Conservation (phyloP, 2,113 vertebrate genomes). For the human (Homo sapiens) region GRCh38 chr12:76937001-76937500, state of each 20-base stretch:
- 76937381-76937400: background rate
- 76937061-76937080: too few relatives aligned
- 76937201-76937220: background rate
- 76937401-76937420: background rate
- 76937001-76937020: background rate
- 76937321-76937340: background rate
- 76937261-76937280: background rate
- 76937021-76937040: background rate
- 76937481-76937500: too few relatives aligned
- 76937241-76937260: background rate
- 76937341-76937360: background rate
- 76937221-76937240: background rate
- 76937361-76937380: background rate
- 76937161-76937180: background rate
- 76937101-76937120: background rate
- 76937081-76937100: background rate
- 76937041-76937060: background rate
- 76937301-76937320: background rate
- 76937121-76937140: background rate
- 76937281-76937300: background rate
- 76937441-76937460: too few relatives aligned
- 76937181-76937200: background rate
- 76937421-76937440: background rate
- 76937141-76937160: background rate
- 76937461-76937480: too few relatives aligned